phyloP scores from a whole-genome alignment of 2,888 invertebrate genomes.

The Dastarcus helophoroides region DNA sequence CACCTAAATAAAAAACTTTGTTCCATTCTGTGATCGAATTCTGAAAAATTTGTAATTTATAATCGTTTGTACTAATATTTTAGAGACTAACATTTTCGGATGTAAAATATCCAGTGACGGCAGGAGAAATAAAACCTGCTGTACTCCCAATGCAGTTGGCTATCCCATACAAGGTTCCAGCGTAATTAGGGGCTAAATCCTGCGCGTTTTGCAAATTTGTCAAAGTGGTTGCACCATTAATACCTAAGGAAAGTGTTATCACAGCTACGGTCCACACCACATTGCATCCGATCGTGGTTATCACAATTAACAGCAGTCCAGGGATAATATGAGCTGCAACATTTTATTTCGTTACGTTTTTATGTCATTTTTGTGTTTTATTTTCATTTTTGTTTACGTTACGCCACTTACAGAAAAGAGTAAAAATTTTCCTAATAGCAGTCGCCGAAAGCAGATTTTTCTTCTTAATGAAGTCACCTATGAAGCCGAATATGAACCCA shows the following conservation, averaged over 20 bases:
- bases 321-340: slow-evolving; percentile 36
- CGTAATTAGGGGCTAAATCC: slow-evolving; percentile 63
- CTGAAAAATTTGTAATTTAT: slow-evolving; percentile 40
- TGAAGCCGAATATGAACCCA: slow-evolving; percentile 58
- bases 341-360: too few relatives aligned
- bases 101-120: slow-evolving; percentile 48
- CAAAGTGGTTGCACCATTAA: slow-evolving; percentile 36
- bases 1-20: slow-evolving; percentile 60
- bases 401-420: slow-evolving; percentile 52
- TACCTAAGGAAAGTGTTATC: slow-evolving; percentile 57
- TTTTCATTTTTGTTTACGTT: too few relatives aligned
- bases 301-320: slow-evolving; percentile 40
- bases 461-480: slow-evolving; percentile 52
- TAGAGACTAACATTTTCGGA: slow-evolving; percentile 24
- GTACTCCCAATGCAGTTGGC: slow-evolving; percentile 61
- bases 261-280: slow-evolving; percentile 49
- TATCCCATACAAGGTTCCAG: slow-evolving; percentile 60
- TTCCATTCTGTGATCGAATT: slow-evolving; percentile 69
- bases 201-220: slow-evolving; percentile 42
- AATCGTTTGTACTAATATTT: too few relatives aligned
- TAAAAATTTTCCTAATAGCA: slow-evolving; percentile 53
- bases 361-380: too few relatives aligned
- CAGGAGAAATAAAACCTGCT: slow-evolving; percentile 60
- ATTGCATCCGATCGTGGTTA: slow-evolving; percentile 52
- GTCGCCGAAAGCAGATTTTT: slow-evolving; percentile 40